A percentile compares a stretch with the other conserved stretches of the same genome.
Evolutionary conservation across 2,888 invertebrate genomes (phyloP).

Genomic region (Cryptocheilus praepositus): DNA sequence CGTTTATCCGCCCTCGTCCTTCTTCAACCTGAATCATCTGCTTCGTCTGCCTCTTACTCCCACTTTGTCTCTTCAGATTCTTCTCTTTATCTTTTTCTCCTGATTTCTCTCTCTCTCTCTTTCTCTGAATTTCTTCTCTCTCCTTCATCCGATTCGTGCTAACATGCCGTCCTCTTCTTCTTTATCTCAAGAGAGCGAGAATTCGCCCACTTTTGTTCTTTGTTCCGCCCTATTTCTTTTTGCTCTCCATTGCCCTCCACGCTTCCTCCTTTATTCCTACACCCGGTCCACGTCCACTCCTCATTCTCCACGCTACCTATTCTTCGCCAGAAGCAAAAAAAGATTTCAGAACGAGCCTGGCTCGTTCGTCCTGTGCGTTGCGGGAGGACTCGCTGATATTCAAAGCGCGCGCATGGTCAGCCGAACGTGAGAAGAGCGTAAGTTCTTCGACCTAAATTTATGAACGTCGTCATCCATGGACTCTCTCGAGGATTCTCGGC

Average conservation of each 20-base stretch:
- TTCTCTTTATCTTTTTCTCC: constrained; percentile 30
- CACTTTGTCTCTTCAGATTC: too few relatives aligned
- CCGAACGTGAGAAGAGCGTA: constrained; percentile 3
- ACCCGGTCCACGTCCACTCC: constrained; percentile 48
- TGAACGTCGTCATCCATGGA: background rate
- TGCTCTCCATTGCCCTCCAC: constrained; percentile 46
- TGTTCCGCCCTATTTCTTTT: constrained; percentile 56
- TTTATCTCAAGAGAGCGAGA: constrained; percentile 55
- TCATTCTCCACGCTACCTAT: constrained; percentile 51
- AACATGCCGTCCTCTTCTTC: constrained; percentile 29
- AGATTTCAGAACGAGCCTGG: constrained; percentile 32
- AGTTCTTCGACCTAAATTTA: background rate
- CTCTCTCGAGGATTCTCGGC: too few relatives aligned
- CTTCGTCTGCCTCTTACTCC: constrained; percentile 12
- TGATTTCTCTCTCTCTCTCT: constrained; percentile 8
- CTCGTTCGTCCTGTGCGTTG: constrained; percentile 24
- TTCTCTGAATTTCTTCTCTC: constrained; percentile 18
- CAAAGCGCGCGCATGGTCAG: constrained; percentile 2
- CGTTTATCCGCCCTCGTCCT: constrained; percentile 22
- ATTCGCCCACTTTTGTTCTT: constrained; percentile 61
- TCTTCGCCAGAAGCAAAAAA: constrained; percentile 45
- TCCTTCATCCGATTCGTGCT: constrained; percentile 27
- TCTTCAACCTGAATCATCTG: constrained; percentile 10
- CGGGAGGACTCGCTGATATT: constrained; percentile 2
- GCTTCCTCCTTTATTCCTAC: constrained; percentile 53